Percentiles rank a stretch among this genome's conserved stretches.
Evolutionary conservation across 2,888 invertebrate species (phyloP).

Genomic region (Sphaerophoria rueppellii): DNA sequence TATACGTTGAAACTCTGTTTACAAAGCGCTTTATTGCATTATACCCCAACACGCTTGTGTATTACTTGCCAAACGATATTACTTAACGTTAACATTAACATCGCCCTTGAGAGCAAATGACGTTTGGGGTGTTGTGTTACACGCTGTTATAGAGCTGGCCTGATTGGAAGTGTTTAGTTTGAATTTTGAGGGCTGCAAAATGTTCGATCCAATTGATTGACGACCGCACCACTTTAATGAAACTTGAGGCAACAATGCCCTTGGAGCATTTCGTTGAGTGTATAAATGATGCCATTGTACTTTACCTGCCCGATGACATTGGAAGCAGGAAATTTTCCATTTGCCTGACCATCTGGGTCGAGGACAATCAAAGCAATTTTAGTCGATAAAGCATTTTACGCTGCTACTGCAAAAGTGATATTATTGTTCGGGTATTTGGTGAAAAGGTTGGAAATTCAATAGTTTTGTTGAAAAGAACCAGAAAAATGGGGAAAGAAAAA

Average conservation of each 20-base stretch:
- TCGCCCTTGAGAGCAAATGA: constrained; percentile 67
- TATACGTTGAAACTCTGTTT: constrained; percentile 21
- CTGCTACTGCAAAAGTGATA: constrained; percentile 54
- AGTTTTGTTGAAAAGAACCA: neutral
- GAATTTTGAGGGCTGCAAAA: constrained; percentile 13
- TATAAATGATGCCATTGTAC: constrained; percentile 42
- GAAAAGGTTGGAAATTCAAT: constrained; percentile 28
- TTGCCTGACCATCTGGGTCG: constrained; percentile 69
- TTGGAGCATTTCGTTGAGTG: neutral
- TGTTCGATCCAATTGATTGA: constrained; percentile 68
- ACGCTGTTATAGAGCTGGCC: neutral
- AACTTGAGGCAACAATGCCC: constrained; percentile 40
- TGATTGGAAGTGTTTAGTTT: neutral
- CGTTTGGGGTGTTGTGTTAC: constrained; percentile 23
- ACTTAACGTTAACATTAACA: constrained; percentile 71
- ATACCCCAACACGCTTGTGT: constrained; percentile 54
- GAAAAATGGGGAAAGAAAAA: constrained; percentile 27
- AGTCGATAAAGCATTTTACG: constrained; percentile 46
- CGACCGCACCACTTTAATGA: constrained; percentile 51
- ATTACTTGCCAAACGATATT: constrained; percentile 67
- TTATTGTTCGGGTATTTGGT: constrained; percentile 56
- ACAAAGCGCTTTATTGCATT: constrained; percentile 67
- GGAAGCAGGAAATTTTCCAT: constrained; percentile 61
- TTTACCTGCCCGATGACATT: constrained; percentile 47
- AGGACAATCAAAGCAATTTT: constrained; percentile 69